phyloP scores from a whole-genome alignment of 2,797 vertebrate genomes.

The Rhinophrynus dorsalis region DNA sequence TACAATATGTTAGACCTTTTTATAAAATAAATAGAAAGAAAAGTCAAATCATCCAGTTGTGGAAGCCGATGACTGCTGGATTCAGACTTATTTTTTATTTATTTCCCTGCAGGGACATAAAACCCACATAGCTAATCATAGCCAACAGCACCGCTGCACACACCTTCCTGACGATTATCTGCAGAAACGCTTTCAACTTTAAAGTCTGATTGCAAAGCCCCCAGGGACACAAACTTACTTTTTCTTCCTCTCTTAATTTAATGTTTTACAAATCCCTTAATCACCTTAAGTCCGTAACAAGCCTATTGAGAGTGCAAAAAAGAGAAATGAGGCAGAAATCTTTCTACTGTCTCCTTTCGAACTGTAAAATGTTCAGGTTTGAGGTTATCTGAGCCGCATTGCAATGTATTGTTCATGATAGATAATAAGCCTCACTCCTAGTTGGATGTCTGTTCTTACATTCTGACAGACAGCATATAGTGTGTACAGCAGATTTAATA shows the following conservation, averaged over 20 bases:
- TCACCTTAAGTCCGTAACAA: constrained; percentile 23
- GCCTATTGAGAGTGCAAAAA: background rate
- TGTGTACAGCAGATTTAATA: no score
- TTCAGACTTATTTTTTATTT: constrained; percentile 31
- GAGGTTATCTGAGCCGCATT: no score
- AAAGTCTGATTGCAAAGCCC: constrained; percentile 19
- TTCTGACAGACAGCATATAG: background rate
- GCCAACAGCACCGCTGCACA: background rate
- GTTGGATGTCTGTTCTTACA: background rate
- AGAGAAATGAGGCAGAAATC: background rate
- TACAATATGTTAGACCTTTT: background rate
- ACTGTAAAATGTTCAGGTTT: no score
- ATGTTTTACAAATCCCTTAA: constrained; percentile 46
- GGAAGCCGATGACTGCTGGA: background rate
- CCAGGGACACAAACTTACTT: background rate
- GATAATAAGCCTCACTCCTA: no score
- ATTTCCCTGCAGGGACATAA: constrained; percentile 14
- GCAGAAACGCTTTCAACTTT: background rate
- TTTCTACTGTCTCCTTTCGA: background rate
- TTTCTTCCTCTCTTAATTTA: constrained; percentile 25
- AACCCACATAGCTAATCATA: constrained; percentile 29
- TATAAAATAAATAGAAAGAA: background rate
- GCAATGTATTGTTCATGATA: no score
- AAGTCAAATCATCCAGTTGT: background rate
- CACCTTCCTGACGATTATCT: constrained; percentile 15